Conservation (phyloP, 2,113 vertebrate species). For the Chitala chitala region DNA sequence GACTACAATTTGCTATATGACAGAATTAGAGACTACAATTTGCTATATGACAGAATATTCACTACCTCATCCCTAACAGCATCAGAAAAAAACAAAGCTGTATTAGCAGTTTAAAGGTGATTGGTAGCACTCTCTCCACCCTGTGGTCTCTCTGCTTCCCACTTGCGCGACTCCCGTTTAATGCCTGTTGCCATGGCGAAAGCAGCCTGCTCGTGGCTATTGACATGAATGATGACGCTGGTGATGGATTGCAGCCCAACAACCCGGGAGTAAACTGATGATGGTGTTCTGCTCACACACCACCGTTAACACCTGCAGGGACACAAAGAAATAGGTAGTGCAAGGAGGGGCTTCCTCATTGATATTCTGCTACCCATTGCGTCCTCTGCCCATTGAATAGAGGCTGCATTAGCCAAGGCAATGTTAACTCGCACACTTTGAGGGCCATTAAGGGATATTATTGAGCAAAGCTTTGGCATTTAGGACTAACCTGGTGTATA, state of each 20-base stretch:
- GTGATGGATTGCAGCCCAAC: constrained; percentile 97
- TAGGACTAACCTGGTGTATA: background rate
- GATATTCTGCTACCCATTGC: background rate
- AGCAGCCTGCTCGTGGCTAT: constrained; percentile 91
- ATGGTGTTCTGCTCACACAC: constrained; percentile 87
- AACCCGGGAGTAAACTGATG: constrained; percentile 88
- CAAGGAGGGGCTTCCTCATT: constrained; percentile 10
- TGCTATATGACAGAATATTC: background rate
- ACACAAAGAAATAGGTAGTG: background rate
- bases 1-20: background rate
- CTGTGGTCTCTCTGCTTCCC: constrained; percentile 93
- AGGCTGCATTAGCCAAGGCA: background rate
- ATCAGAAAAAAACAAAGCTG: background rate
- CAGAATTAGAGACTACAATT: background rate
- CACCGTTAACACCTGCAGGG: constrained; percentile 77
- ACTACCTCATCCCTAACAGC: background rate
- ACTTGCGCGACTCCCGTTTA: constrained; percentile 89
- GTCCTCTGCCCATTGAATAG: background rate
- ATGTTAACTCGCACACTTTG: background rate
- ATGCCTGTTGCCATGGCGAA: constrained; percentile 96
- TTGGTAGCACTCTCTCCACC: constrained; percentile 60
- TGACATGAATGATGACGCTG: constrained; percentile 93
- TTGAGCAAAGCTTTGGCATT: background rate
- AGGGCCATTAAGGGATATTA: background rate
- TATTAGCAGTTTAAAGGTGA: constrained; percentile 1